Conservation (phyloP, 2,113 vertebrate species). For the Pontoporia blainvillei region DNA sequence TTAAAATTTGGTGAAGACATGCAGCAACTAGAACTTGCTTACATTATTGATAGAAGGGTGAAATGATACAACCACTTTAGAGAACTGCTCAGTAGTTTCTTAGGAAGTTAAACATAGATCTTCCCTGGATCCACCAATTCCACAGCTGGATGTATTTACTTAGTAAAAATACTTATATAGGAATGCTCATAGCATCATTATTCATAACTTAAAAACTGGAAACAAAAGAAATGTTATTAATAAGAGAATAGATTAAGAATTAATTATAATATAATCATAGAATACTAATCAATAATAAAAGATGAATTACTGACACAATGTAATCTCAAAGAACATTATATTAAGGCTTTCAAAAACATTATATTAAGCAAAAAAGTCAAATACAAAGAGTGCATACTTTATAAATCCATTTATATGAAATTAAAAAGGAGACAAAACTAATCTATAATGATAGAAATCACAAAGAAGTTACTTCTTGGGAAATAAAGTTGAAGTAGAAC, state of each 20-base stretch:
- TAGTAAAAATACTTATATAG: neutral
- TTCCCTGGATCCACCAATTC: neutral
- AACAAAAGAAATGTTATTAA: neutral
- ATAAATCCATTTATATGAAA: neutral
- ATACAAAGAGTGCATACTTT: neutral
- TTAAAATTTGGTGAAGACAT: neutral
- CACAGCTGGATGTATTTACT: neutral
- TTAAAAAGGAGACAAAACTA: neutral
- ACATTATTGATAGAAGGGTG: neutral
- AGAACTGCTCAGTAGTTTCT: neutral
- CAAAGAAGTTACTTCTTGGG: neutral
- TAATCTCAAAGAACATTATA: neutral
- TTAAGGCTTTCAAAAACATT: neutral
- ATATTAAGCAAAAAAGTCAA: neutral
- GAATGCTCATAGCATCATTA: neutral
- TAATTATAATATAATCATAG: neutral
- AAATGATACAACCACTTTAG: neutral
- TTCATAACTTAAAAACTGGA: neutral
- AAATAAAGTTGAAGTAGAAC: neutral
- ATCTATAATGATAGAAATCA: neutral
- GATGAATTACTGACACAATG: neutral
- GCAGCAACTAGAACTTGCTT: neutral
- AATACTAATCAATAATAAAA: neutral
- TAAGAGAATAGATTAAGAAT: neutral
- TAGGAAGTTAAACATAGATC: neutral